Base-by-base conservation (phyloP, 1,140 invertebrate species). In the Drosophila sp. region DNA sequence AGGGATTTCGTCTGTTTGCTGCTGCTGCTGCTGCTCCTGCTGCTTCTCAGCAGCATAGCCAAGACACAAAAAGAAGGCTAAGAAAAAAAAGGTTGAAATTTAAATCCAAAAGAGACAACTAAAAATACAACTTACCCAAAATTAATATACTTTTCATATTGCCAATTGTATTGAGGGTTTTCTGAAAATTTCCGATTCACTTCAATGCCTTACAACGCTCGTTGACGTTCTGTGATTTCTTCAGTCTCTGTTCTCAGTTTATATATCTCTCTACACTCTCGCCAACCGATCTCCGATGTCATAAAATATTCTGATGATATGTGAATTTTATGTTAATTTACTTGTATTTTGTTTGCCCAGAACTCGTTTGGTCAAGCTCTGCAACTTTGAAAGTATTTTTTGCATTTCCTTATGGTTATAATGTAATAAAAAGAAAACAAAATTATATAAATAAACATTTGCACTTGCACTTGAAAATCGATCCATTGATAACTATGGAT, bases 401-500 rank as follows among this genome's bases (percentile, higher is more conserved):
- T 29, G 47, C 61, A 60, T 38, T 85, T 85, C 82, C 82, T 85
- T 87, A 82, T 85, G 11, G 40, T 44, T 50, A 56, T 38, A 44
- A 33, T 67, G 60, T 58, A 40, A 5, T 33, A 38, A 23, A 33
- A 30, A 2, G 8, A 1, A 17, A 57, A 55, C 35, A 25, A 55
- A 69, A 33, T 55, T 58, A 78, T 58, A 71, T 72, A 67, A 25
- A 58, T 5, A 27, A 63, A 61, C 32, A 27, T 27, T 25, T 11
- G 8, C 6, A 38, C 35, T 30, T 3, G 10, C 35, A 38, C 11
- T 11, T 17, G 17, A 10, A n/a, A 38, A 38, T 38, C 11, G 3
- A 11, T 1, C 8, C 35, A 38, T 38, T 10, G 17, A 38, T 8
- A 38, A 38, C 10, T 38, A 38, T 35, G 6, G 4, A 35, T 38